Conservation (phyloP, 2,797 vertebrate species). For the Phoxinus dragarum region DNA sequence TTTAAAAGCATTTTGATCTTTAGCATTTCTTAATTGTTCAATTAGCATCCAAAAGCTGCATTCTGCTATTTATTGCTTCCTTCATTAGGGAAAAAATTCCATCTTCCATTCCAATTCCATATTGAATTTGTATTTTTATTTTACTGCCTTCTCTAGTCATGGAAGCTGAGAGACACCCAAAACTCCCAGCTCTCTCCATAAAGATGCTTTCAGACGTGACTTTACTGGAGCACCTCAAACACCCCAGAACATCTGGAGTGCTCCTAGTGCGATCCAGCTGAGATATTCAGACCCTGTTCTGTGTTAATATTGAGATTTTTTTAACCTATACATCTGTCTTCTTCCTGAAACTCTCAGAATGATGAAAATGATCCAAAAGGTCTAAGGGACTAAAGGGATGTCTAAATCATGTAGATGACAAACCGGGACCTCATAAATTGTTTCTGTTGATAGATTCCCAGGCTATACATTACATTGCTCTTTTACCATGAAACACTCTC, state of each 20-base stretch:
- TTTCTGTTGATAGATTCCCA: conserved; percentile 35
- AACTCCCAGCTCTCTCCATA: conserved; percentile 51
- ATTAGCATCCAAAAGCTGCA: background rate
- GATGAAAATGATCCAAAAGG: conserved; percentile 11
- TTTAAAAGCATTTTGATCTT: background rate
- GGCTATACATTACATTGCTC: conserved; percentile 16
- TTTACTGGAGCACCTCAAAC: conserved; percentile 35
- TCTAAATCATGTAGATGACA: conserved; percentile 27
- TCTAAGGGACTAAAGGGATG: conserved; percentile 21
- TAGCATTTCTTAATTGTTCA: background rate
- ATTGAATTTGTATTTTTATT: too few relatives aligned
- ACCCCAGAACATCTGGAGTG: conserved; percentile 62
- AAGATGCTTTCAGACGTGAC: conserved; percentile 21
- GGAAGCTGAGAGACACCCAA: conserved; percentile 7
- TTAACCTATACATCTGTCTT: conserved; percentile 37
- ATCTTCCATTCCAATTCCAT: background rate
- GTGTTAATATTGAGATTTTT: conserved; percentile 33
- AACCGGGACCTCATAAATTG: conserved; percentile 12
- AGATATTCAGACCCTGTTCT: conserved; percentile 13
- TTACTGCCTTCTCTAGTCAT: background rate
- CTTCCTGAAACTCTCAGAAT: background rate
- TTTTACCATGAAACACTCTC: background rate
- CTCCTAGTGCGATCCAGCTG: conserved; percentile 41
- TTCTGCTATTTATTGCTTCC: background rate
- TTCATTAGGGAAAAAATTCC: background rate